Evolutionary conservation across 2,888 invertebrate genomes (phyloP).

Genomic region (Psylliodes chrysocephalus): DNA sequence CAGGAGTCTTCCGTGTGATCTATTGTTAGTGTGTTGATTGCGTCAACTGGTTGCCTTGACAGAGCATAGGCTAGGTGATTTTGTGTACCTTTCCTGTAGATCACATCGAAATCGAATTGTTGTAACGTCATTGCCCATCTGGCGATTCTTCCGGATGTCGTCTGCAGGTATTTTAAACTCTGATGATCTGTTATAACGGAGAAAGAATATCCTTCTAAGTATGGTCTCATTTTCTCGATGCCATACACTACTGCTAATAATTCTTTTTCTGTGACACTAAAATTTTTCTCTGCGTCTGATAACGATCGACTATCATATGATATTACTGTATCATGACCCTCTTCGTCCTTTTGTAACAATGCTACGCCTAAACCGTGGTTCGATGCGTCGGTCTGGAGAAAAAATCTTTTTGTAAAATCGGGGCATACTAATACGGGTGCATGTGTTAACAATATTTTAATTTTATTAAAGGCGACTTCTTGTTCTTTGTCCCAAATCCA

Average conservation of each 20-base stretch:
- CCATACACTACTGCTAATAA: slow-evolving; percentile 49
- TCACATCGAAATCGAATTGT: no score
- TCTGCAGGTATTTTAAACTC: slow-evolving; percentile 40
- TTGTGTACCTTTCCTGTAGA: neutral
- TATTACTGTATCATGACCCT: slow-evolving; percentile 38
- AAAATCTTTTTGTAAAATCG: slow-evolving; percentile 38
- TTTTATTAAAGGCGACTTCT: neutral
- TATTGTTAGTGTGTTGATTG: no score
- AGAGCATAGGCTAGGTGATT: slow-evolving; percentile 1
- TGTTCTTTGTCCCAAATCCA: slow-evolving; percentile 15
- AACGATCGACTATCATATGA: slow-evolving; percentile 40
- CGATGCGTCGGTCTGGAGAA: slow-evolving; percentile 43
- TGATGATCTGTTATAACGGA: slow-evolving; percentile 48
- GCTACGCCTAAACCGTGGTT: slow-evolving; percentile 43
- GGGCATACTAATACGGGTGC: slow-evolving; percentile 34
- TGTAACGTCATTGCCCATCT: slow-evolving; percentile 27
- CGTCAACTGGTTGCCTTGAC: no score
- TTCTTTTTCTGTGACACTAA: slow-evolving; percentile 48
- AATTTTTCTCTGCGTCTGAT: slow-evolving; percentile 32
- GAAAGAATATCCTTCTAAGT: slow-evolving; percentile 42
- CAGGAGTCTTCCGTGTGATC: neutral
- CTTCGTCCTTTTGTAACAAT: slow-evolving; percentile 34
- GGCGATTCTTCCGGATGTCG: slow-evolving; percentile 19
- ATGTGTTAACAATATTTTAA: slow-evolving; percentile 5
- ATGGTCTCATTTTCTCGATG: slow-evolving; percentile 43